Percentiles rank a stretch among this genome's conserved stretches.
phyloP scores from a whole-genome alignment of 2,888 invertebrate species.

The Crossocerus cetratus region DNA sequence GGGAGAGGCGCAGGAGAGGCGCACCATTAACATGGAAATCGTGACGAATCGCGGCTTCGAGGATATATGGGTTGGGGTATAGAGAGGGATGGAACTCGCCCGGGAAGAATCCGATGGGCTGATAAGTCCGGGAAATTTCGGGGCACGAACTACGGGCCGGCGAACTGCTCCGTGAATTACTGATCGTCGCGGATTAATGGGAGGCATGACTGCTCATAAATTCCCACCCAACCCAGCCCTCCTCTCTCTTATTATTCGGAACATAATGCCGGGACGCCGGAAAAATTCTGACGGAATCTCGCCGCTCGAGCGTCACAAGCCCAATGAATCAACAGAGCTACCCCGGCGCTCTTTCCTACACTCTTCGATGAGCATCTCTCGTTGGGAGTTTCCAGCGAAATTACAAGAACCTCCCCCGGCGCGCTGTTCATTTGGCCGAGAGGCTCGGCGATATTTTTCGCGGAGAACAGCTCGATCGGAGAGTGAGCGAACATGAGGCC shows the following conservation, averaged over 20 bases:
- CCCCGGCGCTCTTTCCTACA: background rate
- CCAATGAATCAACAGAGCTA: conserved; percentile 20
- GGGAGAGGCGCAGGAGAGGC: conserved; percentile 23
- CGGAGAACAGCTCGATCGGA: conserved; percentile 26
- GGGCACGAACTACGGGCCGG: background rate
- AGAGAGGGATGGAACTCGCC: background rate
- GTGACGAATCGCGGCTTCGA: conserved; percentile 62
- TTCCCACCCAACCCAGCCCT: conserved; percentile 4
- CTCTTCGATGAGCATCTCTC: too few species aligned
- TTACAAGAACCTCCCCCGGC: background rate
- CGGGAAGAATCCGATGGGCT: conserved; percentile 8
- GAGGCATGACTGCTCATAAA: conserved; percentile 39
- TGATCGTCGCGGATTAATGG: conserved; percentile 41
- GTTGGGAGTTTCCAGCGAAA: background rate
- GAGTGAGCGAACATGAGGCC: conserved; percentile 14
- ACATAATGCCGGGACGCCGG: conserved; percentile 2
- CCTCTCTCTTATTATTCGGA: conserved; percentile 8
- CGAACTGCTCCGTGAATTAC: conserved; percentile 31
- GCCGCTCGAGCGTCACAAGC: conserved; percentile 15
- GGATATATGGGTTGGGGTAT: background rate
- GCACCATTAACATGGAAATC: conserved; percentile 57
- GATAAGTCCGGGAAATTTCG: conserved; percentile 41
- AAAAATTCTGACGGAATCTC: conserved; percentile 14
- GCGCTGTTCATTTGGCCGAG: background rate
- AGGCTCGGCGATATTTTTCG: conserved; percentile 12